Evolutionary conservation across 2,113 vertebrate species (phyloP).

Genomic region (Cranoglanis bouderius): DNA sequence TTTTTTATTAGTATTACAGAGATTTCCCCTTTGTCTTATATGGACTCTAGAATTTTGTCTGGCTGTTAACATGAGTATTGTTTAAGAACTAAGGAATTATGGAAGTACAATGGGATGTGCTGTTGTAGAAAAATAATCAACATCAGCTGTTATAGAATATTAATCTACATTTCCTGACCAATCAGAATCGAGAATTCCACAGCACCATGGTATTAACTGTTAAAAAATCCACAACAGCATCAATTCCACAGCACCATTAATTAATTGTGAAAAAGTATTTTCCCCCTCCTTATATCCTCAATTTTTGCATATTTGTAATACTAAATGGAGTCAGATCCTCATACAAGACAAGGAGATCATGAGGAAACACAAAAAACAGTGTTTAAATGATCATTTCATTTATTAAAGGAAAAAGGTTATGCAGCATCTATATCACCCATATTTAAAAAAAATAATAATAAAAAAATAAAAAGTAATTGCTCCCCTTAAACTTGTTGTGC

Average conservation of each 20-base stretch:
- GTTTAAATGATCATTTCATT: background rate
- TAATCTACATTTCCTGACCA: background rate
- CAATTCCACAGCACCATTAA: background rate
- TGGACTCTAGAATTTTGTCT: background rate
- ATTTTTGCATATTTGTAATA: background rate
- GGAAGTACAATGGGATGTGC: background rate
- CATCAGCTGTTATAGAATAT: background rate
- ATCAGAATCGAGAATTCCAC: background rate
- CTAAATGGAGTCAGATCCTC: background rate
- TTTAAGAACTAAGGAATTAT: background rate
- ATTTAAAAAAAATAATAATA: background rate
- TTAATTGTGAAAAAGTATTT: background rate
- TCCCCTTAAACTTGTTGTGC: background rate
- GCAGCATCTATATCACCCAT: background rate
- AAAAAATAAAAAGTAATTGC: background rate
- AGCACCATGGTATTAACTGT: background rate
- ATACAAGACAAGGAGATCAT: background rate
- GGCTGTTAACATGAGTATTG: background rate
- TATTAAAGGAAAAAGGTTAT: background rate
- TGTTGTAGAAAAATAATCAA: background rate
- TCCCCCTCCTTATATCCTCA: background rate
- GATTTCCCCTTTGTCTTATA: background rate
- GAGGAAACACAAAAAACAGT: background rate
- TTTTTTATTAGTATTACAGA: background rate
- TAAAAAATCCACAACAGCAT: background rate